Evolutionary conservation across 2,113 vertebrate genomes (phyloP).

Genomic region (Trachemys scripta): DNA sequence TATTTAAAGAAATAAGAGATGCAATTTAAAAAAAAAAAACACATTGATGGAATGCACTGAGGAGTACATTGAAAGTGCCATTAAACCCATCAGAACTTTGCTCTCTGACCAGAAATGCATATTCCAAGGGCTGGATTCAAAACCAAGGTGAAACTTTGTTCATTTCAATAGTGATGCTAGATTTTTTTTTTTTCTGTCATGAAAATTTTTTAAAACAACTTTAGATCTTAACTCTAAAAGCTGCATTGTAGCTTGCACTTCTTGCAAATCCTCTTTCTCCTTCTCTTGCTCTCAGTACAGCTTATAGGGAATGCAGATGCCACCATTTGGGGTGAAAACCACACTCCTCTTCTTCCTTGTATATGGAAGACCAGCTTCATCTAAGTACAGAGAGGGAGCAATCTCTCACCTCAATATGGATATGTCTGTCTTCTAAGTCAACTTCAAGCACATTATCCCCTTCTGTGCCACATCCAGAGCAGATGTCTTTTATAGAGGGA

Average conservation of each 20-base stretch:
- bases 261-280: not conserved
- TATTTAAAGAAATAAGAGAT: conserved; percentile 90
- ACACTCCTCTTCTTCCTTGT: not conserved
- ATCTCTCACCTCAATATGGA: not conserved
- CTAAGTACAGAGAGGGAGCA: not conserved
- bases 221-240: not conserved
- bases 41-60: conserved; percentile 85
- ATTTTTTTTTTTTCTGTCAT: conserved; percentile 46
- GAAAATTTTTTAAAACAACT: conserved; percentile 69
- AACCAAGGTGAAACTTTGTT: conserved; percentile 79
- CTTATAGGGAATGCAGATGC: not conserved
- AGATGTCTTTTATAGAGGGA: not conserved
- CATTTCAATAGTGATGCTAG: conserved; percentile 58
- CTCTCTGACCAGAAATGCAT: conserved; percentile 87
- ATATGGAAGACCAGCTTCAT: not conserved
- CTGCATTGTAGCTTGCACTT: not conserved
- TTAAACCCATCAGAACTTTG: conserved; percentile 88
- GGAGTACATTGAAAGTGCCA: conserved; percentile 86
- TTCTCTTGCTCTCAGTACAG: not conserved
- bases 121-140: conserved; percentile 79
- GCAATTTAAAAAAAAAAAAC: conserved; percentile 82
- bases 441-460: not conserved
- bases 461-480: not conserved
- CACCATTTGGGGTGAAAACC: not conserved
- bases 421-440: not conserved